Percentiles rank a stretch among this genome's conserved stretches.
phyloP scores from a whole-genome alignment of 2,888 invertebrate genomes.

The Aethes cnicana region DNA sequence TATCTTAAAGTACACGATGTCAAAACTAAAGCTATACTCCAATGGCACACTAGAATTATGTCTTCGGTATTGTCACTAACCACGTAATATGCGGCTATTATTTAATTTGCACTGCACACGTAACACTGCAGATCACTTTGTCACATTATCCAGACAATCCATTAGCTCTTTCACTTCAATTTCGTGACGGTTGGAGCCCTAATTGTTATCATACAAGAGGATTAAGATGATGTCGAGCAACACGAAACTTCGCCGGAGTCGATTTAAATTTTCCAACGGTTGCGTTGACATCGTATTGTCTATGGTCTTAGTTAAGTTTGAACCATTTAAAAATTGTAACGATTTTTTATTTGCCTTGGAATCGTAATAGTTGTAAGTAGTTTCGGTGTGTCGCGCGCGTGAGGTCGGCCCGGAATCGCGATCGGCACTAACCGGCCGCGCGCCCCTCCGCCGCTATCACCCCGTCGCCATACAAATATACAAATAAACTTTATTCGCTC shows the following conservation, averaged over 20 bases:
- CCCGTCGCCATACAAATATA: slow-evolving; percentile 70
- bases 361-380: slow-evolving; percentile 20
- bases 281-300: slow-evolving; percentile 70
- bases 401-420: slow-evolving; percentile 55
- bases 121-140: slow-evolving; percentile 44
- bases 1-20: slow-evolving; percentile 67
- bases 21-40: slow-evolving; percentile 58
- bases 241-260: slow-evolving; percentile 63
- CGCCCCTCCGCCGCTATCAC: slow-evolving; percentile 76
- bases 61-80: slow-evolving; percentile 34
- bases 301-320: slow-evolving; percentile 34
- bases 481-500: slow-evolving; percentile 81
- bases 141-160: slow-evolving; percentile 51
- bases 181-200: slow-evolving; percentile 40
- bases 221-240: slow-evolving; percentile 71
- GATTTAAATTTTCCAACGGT: slow-evolving; percentile 70
- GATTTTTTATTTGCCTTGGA: slow-evolving; percentile 22
- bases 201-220: slow-evolving; percentile 76
- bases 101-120: slow-evolving; percentile 39
- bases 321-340: too few species aligned
- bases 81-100: slow-evolving; percentile 46
- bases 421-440: slow-evolving; percentile 61
- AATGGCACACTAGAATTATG: slow-evolving; percentile 62
- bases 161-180: slow-evolving; percentile 27
- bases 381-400: slow-evolving; percentile 36